Evolutionary conservation across 2,888 invertebrate genomes (phyloP).

Genomic region (Aethes cnicana): DNA sequence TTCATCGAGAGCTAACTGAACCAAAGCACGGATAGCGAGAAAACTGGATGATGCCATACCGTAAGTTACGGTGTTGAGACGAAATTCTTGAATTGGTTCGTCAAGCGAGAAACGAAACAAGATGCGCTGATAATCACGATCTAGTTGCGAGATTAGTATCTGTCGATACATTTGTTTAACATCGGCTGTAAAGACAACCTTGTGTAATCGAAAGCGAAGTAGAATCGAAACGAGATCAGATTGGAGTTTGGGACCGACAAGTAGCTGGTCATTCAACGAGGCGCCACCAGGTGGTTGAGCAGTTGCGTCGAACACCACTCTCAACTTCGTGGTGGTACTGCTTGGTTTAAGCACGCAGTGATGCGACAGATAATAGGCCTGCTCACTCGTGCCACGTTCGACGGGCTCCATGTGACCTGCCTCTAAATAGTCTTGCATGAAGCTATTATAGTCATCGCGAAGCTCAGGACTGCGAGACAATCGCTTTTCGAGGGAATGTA

Average conservation of each 20-base stretch:
- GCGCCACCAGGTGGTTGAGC: background rate
- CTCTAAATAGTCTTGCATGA: background rate
- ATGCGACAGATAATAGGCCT: background rate
- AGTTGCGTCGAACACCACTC: background rate
- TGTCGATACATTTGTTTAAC: constrained; percentile 12
- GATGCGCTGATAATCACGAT: constrained; percentile 12
- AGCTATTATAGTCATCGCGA: background rate
- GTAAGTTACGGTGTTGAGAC: constrained; percentile 18
- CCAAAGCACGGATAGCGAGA: background rate
- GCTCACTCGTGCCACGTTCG: background rate
- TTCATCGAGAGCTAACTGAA: background rate
- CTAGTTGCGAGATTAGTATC: background rate
- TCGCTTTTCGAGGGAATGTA: background rate
- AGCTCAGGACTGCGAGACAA: background rate
- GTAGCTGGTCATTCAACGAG: background rate
- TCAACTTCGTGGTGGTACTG: background rate
- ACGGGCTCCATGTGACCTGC: background rate
- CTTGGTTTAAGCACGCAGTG: background rate
- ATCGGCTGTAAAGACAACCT: constrained; percentile 9
- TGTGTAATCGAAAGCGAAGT: constrained; percentile 4
- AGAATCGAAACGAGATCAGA: background rate
- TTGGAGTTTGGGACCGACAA: background rate
- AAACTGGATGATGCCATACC: background rate
- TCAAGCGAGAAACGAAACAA: background rate
- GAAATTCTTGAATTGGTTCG: background rate